These are phyloP conservation scores for Craterocephalus amniculus DNA, from an alignment of 2,797 vertebrate genomes.

Conservation along the genomic window DNA sequence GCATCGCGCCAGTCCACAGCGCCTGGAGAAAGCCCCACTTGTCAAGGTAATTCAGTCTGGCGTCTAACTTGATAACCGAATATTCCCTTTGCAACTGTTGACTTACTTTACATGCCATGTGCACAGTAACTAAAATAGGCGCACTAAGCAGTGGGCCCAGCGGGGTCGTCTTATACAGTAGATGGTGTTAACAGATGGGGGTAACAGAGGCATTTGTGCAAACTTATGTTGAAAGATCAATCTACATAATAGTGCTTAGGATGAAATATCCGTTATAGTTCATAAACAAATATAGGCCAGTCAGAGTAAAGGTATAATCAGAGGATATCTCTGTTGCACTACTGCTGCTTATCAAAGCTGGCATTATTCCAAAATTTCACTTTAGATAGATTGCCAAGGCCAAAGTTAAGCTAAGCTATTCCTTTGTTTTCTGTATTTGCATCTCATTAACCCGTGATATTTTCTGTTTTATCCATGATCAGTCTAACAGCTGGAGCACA, in stretches of 20 bases:
- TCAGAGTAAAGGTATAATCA: slow-evolving; percentile 5
- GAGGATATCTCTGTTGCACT: background rate
- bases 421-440: slow-evolving; percentile 22
- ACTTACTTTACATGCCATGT: slow-evolving; percentile 63
- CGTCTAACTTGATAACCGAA: slow-evolving; percentile 54
- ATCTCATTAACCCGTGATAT: slow-evolving; percentile 24
- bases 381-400: slow-evolving; percentile 32
- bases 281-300: slow-evolving; percentile 21
- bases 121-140: slow-evolving; percentile 61
- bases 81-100: slow-evolving; percentile 55
- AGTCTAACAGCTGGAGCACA: slow-evolving; percentile 86
- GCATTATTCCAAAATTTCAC: slow-evolving; percentile 17
- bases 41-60: slow-evolving; percentile 80
- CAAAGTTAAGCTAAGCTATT: slow-evolving; percentile 13
- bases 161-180: slow-evolving; percentile 7
- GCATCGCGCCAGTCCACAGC: slow-evolving; percentile 54
- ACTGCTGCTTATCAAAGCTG: slow-evolving; percentile 22
- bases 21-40: slow-evolving; percentile 80
- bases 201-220: slow-evolving; percentile 20
- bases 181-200: slow-evolving; percentile 44
- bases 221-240: slow-evolving; percentile 51
- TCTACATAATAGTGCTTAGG: slow-evolving; percentile 24
- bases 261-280: slow-evolving; percentile 28
- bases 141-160: slow-evolving; percentile 19
- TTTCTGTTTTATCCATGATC: slow-evolving; percentile 48